phyloP scores from a whole-genome alignment of 2,797 vertebrate species.

The Phrynocephalus forsythii region DNA sequence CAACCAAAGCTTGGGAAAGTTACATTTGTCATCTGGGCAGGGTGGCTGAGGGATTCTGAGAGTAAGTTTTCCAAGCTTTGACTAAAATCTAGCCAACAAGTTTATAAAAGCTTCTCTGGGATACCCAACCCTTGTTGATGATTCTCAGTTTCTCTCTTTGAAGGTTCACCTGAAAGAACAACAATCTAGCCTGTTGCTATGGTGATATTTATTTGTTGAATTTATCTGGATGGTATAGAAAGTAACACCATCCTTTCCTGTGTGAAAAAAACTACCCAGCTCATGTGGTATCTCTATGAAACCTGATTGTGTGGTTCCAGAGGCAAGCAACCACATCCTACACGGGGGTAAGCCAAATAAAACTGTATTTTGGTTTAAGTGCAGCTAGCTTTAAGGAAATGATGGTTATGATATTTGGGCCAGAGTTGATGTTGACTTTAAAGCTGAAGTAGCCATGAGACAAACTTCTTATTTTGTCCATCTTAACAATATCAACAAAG shows the following conservation, averaged over 20 bases:
- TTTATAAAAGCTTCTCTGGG: background rate
- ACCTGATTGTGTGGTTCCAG: constrained; percentile 78
- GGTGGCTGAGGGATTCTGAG: too few species aligned
- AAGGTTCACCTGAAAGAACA: background rate
- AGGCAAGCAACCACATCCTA: constrained; percentile 83
- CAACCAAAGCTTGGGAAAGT: too few species aligned
- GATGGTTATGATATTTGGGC: constrained; percentile 78
- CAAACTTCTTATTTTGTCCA: constrained; percentile 69
- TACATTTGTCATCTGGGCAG: too few species aligned
- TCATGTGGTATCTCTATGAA: constrained; percentile 75
- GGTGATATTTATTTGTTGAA: constrained; percentile 74
- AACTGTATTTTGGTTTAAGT: constrained; percentile 80
- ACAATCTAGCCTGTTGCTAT: constrained; percentile 56
- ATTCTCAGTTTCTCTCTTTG: background rate
- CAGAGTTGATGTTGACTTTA: constrained; percentile 83
- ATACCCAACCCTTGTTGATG: background rate
- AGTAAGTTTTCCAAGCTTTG: too few species aligned
- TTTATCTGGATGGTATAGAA: constrained; percentile 33
- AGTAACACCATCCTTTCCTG: constrained; percentile 55
- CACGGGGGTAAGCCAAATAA: constrained; percentile 84
- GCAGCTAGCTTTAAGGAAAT: constrained; percentile 80
- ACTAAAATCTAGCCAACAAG: too few species aligned
- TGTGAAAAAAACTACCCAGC: constrained; percentile 68
- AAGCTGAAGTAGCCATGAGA: constrained; percentile 71
- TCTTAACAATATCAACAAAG: constrained; percentile 57